phyloP scores from a whole-genome alignment of 2,113 vertebrate species.

The Brienomyrus longianalis region DNA sequence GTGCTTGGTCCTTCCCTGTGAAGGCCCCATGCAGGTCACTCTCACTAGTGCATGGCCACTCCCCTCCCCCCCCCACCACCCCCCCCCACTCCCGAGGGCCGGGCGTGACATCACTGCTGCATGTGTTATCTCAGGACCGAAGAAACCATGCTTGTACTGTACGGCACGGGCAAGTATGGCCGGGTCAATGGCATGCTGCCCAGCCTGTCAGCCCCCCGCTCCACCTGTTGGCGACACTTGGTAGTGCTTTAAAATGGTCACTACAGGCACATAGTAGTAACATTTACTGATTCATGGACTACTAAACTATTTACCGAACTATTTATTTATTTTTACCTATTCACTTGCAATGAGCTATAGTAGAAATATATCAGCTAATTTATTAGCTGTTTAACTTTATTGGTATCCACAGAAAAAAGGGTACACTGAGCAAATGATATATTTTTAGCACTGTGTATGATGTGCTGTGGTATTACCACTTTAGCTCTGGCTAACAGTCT shows the following conservation, averaged over 20 bases:
- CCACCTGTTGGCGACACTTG: conserved; percentile 43
- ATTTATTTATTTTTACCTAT: neutral
- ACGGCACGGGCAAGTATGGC: conserved; percentile 61
- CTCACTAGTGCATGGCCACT: conserved; percentile 39
- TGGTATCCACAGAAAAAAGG: neutral
- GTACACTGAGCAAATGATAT: neutral
- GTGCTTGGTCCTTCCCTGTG: conserved; percentile 40
- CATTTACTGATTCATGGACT: conserved; percentile 34
- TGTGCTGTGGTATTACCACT: neutral
- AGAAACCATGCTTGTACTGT: conserved; percentile 65
- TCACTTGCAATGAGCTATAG: neutral
- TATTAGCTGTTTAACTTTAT: neutral
- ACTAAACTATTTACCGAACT: neutral
- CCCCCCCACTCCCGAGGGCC: neutral
- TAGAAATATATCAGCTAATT: neutral
- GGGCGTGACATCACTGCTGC: conserved; percentile 58
- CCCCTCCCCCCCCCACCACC: neutral
- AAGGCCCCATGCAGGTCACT: conserved; percentile 54
- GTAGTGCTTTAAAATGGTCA: conserved; percentile 45
- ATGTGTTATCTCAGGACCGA: conserved; percentile 59
- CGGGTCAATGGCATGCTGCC: conserved; percentile 54
- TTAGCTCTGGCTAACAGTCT: neutral
- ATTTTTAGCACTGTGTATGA: neutral
- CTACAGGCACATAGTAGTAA: conserved; percentile 43
- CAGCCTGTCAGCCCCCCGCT: conserved; percentile 34